Base-by-base conservation (phyloP, 2,888 invertebrate species). In the Oxyteleia sp. region DNA sequence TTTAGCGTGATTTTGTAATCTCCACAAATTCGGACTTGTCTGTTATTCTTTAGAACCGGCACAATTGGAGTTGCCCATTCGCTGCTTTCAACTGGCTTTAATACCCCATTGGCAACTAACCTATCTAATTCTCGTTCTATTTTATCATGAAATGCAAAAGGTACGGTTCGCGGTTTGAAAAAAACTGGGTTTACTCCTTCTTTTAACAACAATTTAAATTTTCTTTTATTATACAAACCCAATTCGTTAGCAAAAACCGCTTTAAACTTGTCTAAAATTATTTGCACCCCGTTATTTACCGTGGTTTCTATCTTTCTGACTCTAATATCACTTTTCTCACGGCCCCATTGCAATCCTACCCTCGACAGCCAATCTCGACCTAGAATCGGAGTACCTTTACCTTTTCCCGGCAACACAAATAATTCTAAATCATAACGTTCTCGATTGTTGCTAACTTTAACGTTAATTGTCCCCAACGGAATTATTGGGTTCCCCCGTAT, bases 1-100 rank as follows among this genome's bases (percentile, higher is more conserved):
- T 90, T 90, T 3, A 90, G 18, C 2, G 89, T 89, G 2, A 88
- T 72, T 72, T 88, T 88, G 61, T 88, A 89, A 84, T 89, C 86
- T 4, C 84, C 86, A 61, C 87, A 89, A 29, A 85, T 29, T 51
- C 86, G 66, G 1, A 85, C 18, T 38, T 78, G 47, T 4, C 84
- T 85, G 4, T 68, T 26, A 11, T 4, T 2, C 43, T 76, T 76
- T 4, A 66, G 10, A 18, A 68, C 51, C 0, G 84, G 83, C 7
- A 86, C 85, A 11, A 86, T 74, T 1, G 85, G 87, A 5, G 85
- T 88, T 0, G 68, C 86, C 83, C 86, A 86, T 0, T 64, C 47
- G 13, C 76, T 83, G 5, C 20, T 23, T 20, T 61, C 45, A 5
- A 64, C 45, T 2, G 26, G 15, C 0, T 15, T 32, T 32, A 80